Evolutionary conservation across 2,888 invertebrate genomes (phyloP).

Genomic region (Trachelus stipa): DNA sequence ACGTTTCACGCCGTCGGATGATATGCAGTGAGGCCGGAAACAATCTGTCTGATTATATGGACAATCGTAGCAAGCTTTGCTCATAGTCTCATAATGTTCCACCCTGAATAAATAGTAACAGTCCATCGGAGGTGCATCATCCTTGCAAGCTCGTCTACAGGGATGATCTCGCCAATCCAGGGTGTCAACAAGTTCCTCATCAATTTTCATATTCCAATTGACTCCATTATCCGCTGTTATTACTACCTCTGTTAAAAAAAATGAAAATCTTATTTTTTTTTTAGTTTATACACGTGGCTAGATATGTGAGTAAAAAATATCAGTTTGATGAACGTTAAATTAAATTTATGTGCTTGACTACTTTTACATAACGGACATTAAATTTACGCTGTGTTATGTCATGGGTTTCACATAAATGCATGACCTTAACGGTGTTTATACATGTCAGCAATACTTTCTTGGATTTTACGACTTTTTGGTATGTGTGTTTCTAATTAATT

Average conservation of each 20-base stretch:
- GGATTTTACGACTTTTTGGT: neutral
- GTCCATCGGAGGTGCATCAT: conserved; percentile 72
- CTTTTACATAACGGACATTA: no score
- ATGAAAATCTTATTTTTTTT: no score
- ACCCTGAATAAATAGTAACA: conserved; percentile 81
- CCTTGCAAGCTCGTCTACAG: conserved; percentile 76
- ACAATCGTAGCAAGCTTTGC: conserved; percentile 89
- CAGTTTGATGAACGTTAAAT: no score
- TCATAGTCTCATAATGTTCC: conserved; percentile 87
- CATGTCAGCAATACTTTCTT: neutral
- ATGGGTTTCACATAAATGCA: neutral
- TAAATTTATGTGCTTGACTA: no score
- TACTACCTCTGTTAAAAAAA: conserved; percentile 14
- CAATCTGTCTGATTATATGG: conserved; percentile 83
- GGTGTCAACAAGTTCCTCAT: conserved; percentile 23
- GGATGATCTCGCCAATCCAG: conserved; percentile 64
- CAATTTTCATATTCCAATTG: conserved; percentile 25
- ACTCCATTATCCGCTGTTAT: conserved; percentile 29
- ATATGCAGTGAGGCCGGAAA: conserved; percentile 81
- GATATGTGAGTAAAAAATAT: neutral
- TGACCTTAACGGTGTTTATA: neutral
- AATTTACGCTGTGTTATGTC: neutral
- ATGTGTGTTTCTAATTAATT: neutral
- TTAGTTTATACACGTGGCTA: no score
- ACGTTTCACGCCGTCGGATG: conserved; percentile 84